Percentiles rank a stretch among this genome's conserved stretches.
These are phyloP conservation scores for Lochmaea capreae DNA, from an alignment of 2,888 invertebrate genomes.

Conservation along the genomic window DNA sequence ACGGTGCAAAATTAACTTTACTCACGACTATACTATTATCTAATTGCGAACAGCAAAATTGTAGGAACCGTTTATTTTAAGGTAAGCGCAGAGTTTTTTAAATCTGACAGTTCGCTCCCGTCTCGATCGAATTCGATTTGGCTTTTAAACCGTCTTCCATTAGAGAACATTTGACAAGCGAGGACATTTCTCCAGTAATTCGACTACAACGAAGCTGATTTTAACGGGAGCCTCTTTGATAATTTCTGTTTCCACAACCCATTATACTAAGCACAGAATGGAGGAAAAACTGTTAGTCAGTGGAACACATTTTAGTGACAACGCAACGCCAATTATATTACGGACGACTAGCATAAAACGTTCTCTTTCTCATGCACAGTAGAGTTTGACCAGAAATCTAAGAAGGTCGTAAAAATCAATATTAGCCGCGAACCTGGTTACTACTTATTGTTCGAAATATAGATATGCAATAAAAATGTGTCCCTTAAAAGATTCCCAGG, in stretches of 20 bases:
- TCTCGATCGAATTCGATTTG: background rate
- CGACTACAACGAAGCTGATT: conserved; percentile 2
- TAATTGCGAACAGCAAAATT: background rate
- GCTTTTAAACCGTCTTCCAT: conserved; percentile 4
- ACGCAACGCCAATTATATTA: too few species aligned
- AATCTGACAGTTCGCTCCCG: background rate
- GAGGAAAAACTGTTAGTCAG: background rate
- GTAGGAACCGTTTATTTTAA: background rate
- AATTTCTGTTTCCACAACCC: background rate
- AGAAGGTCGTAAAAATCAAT: too few species aligned
- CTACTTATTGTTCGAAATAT: too few species aligned
- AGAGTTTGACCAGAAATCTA: too few species aligned
- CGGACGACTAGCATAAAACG: too few species aligned
- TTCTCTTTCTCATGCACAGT: too few species aligned
- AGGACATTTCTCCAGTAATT: background rate
- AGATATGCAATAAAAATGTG: too few species aligned
- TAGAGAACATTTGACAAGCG: background rate
- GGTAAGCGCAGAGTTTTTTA: background rate
- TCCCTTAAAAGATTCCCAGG: too few species aligned
- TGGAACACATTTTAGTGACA: background rate
- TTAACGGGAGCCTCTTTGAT: background rate
- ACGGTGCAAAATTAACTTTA: too few species aligned
- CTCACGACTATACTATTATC: too few species aligned
- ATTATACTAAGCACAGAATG: background rate
- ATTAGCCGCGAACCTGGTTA: too few species aligned